Evolutionary conservation across 2,113 vertebrate species (phyloP), one percentile per base, ranked within the genome.

Genomic region (Sinocyclocheilus maitianheensis): DNA sequence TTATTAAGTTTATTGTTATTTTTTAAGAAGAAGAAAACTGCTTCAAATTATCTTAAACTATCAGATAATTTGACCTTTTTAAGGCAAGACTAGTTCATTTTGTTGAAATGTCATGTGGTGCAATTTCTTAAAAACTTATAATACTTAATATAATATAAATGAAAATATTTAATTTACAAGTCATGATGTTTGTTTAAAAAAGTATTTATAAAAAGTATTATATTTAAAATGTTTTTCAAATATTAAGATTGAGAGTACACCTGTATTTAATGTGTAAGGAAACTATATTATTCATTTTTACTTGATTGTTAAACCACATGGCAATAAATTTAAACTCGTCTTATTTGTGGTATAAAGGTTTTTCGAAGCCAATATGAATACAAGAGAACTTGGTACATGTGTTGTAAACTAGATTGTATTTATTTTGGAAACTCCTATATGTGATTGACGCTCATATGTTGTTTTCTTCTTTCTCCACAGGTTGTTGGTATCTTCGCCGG

Each of bases 401-500:
- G 63, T 24, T 26, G 24, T 13, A 34, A 62, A 62, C 3, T 11
- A 55, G 53, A 24, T 24, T 63, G 24, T 63, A 9, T 1, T 22
- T 22, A 10, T 34, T 60, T 13, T 8, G 2, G 6, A 1, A 14
- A 0, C 5, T 26, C 60, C 14, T 4, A 18, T 46, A 46, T 46
- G 1, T 46, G 43, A 46, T 46, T 46, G 43, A 46, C 10, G 9
- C 43, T 46, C 9, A 10, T 8, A n/a, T 43, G 46, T 3, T 13
- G 9, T 60, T 34, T 34, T n/a, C 26, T 1, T 85, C 6, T 84
- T 43, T 85, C 8, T 80, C 37, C 22, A 3, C 48, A 99, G 98
- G 98, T 99, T 2, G 98, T 99, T 83, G 98, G 98, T 76, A 99
- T 99, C 91, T 99, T 99, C 74, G 98, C 98, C 10, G 98, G 98